A percentile compares a stretch with the other conserved stretches of the same genome.
Conservation (phyloP, 2,113 vertebrate genomes). For the Arothron firmamentum region DNA sequence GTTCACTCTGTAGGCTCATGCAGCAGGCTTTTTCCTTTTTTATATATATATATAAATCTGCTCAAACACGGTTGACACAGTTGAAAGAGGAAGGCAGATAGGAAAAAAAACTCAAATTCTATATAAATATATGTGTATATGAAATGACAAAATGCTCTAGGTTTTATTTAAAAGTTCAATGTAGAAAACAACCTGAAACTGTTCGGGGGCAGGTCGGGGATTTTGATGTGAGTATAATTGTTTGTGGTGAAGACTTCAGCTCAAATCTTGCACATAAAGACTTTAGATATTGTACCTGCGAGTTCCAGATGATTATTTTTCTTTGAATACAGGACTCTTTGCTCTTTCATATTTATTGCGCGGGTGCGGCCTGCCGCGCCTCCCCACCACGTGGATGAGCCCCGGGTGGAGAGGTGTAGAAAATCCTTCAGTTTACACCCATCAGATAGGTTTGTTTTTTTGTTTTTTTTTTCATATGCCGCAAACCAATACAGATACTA, state of each 20-base stretch:
- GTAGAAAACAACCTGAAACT: slow-evolving; percentile 56
- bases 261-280: slow-evolving; percentile 81
- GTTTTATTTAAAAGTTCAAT: slow-evolving; percentile 77
- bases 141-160: slow-evolving; percentile 73
- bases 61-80: slow-evolving; percentile 34
- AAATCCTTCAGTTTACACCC: slow-evolving; percentile 49
- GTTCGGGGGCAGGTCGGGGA: slow-evolving; percentile 41
- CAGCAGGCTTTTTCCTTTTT: slow-evolving; percentile 23
- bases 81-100: slow-evolving; percentile 59
- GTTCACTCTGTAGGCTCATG: slow-evolving; percentile 46
- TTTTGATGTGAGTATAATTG: slow-evolving; percentile 67
- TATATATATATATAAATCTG: slow-evolving; percentile 27
- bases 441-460: slow-evolving; percentile 21
- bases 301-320: slow-evolving; percentile 73
- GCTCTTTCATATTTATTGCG: slow-evolving; percentile 78
- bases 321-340: slow-evolving; percentile 68
- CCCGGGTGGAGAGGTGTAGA: slow-evolving; percentile 45
- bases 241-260: slow-evolving; percentile 75
- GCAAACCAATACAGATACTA: slow-evolving; percentile 63
- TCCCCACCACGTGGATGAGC: slow-evolving; percentile 23
- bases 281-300: slow-evolving; percentile 78
- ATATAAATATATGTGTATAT: slow-evolving; percentile 78
- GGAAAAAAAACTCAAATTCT: slow-evolving; percentile 62
- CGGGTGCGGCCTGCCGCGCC: slow-evolving; percentile 48
- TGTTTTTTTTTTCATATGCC: slow-evolving; percentile 50